These are phyloP conservation scores for Callimorpha dominula DNA, from an alignment of 2,888 invertebrate species.

Conservation along the genomic window DNA sequence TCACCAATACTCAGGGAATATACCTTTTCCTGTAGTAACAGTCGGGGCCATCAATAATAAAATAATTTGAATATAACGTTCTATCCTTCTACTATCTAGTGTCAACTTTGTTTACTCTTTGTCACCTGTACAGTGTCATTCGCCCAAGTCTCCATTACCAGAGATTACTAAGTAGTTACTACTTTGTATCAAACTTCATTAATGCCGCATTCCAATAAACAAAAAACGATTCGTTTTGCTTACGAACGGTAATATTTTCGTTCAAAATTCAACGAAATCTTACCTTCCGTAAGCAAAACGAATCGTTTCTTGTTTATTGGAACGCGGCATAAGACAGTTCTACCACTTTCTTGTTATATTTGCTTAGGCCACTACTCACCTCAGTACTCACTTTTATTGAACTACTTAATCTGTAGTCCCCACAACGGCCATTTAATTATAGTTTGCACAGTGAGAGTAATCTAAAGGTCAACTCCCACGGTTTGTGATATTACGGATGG, in stretches of 20 bases:
- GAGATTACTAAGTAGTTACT: no score
- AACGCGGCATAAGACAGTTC: constrained; percentile 22
- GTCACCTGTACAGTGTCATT: constrained; percentile 11
- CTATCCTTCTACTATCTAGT: background rate
- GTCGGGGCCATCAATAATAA: no score
- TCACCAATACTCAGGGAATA: no score
- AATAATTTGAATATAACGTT: no score
- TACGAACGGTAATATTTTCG: no score
- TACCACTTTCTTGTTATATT: constrained; percentile 24
- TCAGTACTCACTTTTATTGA: constrained; percentile 2
- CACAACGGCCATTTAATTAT: constrained; percentile 7
- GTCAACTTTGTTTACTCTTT: background rate
- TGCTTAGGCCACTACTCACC: constrained; percentile 19
- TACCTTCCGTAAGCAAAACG: no score
- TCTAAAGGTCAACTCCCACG: background rate
- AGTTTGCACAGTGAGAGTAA: background rate
- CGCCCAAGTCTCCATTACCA: constrained; percentile 22
- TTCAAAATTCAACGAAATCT: no score
- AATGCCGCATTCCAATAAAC: no score
- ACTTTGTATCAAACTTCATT: constrained; percentile 36
- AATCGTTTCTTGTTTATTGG: no score
- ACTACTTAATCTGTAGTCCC: constrained; percentile 3
- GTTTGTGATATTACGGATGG: no score
- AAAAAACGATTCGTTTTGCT: no score
- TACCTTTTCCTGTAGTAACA: no score